Evolutionary conservation across 2,113 vertebrate genomes (phyloP).

Genomic region (Cettia cetti): DNA sequence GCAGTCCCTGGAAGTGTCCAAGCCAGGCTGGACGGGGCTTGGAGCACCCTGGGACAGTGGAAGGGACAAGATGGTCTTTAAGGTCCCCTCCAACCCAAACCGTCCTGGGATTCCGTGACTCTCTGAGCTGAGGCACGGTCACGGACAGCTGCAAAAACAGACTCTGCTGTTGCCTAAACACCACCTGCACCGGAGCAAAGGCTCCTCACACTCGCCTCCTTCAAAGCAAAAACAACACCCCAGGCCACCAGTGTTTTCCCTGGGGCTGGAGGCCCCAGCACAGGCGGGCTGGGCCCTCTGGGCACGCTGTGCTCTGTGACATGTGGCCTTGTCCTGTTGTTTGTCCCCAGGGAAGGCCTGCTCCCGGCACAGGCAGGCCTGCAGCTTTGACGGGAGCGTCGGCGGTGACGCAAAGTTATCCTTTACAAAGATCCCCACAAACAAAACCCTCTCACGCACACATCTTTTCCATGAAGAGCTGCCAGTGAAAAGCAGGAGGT

Average conservation of each 20-base stretch:
- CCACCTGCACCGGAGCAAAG: constrained; percentile 1
- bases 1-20: not conserved
- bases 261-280: not conserved
- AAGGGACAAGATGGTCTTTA: not conserved
- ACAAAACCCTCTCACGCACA: not conserved
- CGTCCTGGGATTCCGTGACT: not conserved
- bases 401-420: not conserved
- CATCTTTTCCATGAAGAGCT: not conserved
- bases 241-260: not conserved
- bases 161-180: not conserved
- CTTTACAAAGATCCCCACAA: not conserved
- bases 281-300: not conserved
- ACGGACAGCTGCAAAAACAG: constrained; percentile 41
- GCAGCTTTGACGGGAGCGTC: not conserved
- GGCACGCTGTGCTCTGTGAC: not conserved
- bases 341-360: not conserved
- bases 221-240: not conserved
- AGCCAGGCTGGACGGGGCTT: rapidly evolving
- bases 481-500: not conserved
- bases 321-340: not conserved
- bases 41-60: not conserved
- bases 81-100: not conserved
- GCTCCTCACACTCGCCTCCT: not conserved
- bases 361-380: rapidly evolving
- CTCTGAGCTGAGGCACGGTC: not conserved